Evolutionary conservation across 2,888 invertebrate species (phyloP).

Genomic region (Entomobrya proxima): DNA sequence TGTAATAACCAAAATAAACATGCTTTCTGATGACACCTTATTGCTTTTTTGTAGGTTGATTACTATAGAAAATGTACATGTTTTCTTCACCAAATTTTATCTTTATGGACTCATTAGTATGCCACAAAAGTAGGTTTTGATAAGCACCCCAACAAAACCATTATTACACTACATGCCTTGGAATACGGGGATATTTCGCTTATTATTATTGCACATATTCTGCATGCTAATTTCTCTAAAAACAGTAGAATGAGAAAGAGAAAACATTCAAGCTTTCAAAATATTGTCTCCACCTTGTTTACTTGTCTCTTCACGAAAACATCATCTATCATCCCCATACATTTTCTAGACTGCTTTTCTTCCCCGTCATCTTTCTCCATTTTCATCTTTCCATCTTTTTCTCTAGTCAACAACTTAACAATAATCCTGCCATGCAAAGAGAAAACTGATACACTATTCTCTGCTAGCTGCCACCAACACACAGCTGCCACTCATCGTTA

Average conservation of each 20-base stretch:
- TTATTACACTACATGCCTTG: background rate
- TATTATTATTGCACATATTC: background rate
- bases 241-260: no score
- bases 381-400: background rate
- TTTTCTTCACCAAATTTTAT: no score
- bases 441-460: no score
- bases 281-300: conserved; percentile 23
- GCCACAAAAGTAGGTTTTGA: conserved; percentile 5
- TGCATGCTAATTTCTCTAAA: background rate
- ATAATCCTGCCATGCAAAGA: no score
- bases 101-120: background rate
- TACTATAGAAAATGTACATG: no score
- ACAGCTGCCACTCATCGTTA: no score
- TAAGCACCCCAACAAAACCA: background rate
- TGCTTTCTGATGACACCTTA: no score
- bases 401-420: no score
- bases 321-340: conserved; percentile 48
- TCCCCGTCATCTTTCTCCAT: background rate
- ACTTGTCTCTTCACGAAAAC: conserved; percentile 59
- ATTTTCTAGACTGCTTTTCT: background rate
- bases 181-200: background rate
- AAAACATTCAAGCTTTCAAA: no score
- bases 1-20: no score
- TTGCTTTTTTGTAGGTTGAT: no score
- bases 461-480: no score